A percentile compares a stretch with the other conserved stretches of the same genome.
phyloP scores from a whole-genome alignment of 2,797 vertebrate genomes.

The Rhynchonycteris naso region DNA sequence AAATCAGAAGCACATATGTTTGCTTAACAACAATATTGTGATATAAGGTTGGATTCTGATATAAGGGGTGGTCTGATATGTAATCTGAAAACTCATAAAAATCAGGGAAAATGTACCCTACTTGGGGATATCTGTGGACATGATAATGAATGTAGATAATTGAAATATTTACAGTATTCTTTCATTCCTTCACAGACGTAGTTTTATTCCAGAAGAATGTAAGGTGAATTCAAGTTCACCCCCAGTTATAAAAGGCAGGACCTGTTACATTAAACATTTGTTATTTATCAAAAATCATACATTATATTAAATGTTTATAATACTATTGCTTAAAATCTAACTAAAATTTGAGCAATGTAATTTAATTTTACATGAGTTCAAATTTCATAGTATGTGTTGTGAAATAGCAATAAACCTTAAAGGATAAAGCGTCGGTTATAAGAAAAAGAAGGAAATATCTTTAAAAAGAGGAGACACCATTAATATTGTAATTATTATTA shows the following conservation, averaged over 20 bases:
- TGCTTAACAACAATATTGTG: background rate
- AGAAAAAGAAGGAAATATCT: background rate
- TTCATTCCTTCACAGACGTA: no score
- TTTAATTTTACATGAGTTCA: slow-evolving; percentile 15
- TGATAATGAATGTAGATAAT: background rate
- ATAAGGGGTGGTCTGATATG: background rate
- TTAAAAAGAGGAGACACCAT: background rate
- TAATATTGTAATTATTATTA: background rate
- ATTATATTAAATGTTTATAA: background rate
- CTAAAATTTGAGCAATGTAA: background rate
- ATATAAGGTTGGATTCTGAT: background rate
- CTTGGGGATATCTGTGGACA: background rate
- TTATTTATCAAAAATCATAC: background rate
- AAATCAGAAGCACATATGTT: background rate
- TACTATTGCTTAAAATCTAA: background rate
- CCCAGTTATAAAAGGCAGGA: background rate
- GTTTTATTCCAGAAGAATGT: background rate
- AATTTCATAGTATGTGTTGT: background rate
- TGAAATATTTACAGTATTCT: background rate
- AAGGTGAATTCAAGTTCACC: background rate
- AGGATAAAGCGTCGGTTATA: background rate
- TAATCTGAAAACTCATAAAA: background rate
- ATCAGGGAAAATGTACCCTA: background rate
- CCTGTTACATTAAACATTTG: background rate
- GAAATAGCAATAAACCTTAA: background rate